Evolutionary conservation across 2,113 vertebrate species (phyloP).

Genomic region (Sardina pilchardus): DNA sequence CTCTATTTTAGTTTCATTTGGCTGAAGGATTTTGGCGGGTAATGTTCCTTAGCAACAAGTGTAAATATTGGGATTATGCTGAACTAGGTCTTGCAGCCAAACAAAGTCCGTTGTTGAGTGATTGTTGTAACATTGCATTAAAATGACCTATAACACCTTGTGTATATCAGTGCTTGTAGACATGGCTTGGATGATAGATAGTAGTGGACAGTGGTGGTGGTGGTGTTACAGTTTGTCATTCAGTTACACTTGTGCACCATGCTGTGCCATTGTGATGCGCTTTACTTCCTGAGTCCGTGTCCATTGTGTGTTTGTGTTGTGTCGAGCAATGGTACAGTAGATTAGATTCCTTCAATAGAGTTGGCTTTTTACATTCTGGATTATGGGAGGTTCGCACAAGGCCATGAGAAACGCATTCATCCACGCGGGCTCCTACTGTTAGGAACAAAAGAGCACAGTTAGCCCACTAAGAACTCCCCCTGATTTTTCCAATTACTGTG

Average conservation of each 20-base stretch:
- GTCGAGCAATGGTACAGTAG: conserved; percentile 8
- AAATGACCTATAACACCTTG: not conserved
- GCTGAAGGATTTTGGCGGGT: not conserved
- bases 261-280: conserved; percentile 4
- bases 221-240: not conserved
- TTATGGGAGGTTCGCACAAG: conserved; percentile 41
- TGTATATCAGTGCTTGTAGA: not conserved
- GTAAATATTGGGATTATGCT: conserved; percentile 1
- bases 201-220: too few relatives aligned
- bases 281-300: not conserved
- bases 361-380: conserved; percentile 18
- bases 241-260: not conserved
- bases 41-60: not conserved
- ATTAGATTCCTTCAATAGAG: not conserved
- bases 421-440: conserved; percentile 73
- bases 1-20: not conserved
- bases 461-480: conserved; percentile 50
- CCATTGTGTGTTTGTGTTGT: not conserved
- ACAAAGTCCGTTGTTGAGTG: not conserved
- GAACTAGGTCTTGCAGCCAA: not conserved
- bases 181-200: not conserved
- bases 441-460: conserved; percentile 79
- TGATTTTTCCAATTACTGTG: conserved; percentile 66
- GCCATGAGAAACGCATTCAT: conserved; percentile 62
- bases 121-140: not conserved